Conservation (phyloP, 1,140 invertebrate species). For the Varroa destructor region DNA sequence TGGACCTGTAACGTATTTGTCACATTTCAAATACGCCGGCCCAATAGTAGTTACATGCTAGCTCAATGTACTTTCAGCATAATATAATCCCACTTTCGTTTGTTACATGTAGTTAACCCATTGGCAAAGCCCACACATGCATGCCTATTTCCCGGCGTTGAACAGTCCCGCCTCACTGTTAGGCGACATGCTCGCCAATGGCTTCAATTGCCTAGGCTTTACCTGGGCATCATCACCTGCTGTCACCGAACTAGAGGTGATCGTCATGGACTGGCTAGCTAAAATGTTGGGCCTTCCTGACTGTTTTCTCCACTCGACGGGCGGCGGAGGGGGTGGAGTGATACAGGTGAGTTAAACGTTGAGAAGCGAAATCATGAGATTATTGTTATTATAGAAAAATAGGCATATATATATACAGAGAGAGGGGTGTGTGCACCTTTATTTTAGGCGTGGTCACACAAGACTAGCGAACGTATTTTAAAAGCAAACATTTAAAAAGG, state of each 20-base stretch:
- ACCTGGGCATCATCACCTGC: slow-evolving; percentile 47
- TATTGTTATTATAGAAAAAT: no score
- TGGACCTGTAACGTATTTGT: no score
- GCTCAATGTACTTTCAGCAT: no score
- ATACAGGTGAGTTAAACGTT: slow-evolving; percentile 43
- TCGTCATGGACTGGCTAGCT: slow-evolving; percentile 45
- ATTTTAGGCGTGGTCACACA: no score
- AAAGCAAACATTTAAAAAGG: no score
- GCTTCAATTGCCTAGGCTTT: slow-evolving; percentile 44
- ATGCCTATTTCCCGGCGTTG: slow-evolving; percentile 46
- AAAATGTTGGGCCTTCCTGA: slow-evolving; percentile 48
- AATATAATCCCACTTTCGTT: not conserved
- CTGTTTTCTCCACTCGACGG: slow-evolving; percentile 46
- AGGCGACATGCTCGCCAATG: slow-evolving; percentile 45
- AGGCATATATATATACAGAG: no score
- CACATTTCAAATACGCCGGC: no score
- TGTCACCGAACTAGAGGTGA: slow-evolving; percentile 45
- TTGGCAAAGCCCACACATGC: slow-evolving; percentile 61
- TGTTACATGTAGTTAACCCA: slow-evolving; percentile 54
- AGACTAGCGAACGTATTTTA: no score
- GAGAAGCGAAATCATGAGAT: no score
- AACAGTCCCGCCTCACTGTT: slow-evolving; percentile 44
- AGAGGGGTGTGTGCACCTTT: no score
- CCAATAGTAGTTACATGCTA: no score
- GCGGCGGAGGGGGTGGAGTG: slow-evolving; percentile 46